Conservation (phyloP, 2,113 vertebrate genomes). For the Oxyura jamaicensis region DNA sequence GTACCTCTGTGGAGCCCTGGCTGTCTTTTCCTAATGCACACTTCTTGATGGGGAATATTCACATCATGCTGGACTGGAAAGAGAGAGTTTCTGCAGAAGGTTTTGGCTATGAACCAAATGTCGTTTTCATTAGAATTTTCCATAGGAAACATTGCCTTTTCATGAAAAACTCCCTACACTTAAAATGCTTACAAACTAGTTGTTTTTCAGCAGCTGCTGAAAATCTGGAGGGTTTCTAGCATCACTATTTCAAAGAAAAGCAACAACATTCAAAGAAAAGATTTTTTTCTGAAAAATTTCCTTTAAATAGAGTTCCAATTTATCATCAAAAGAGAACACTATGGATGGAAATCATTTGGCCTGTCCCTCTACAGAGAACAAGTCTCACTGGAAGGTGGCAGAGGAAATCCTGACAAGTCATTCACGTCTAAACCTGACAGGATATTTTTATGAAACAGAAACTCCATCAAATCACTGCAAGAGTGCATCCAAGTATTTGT, state of each 20-base stretch:
- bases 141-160: background rate
- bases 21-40: background rate
- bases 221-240: background rate
- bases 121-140: background rate
- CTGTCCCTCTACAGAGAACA: background rate
- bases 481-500: background rate
- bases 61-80: fast-evolving
- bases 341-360: background rate
- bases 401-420: background rate
- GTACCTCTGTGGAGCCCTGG: background rate
- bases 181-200: background rate
- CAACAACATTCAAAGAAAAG: background rate
- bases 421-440: background rate
- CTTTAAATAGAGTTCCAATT: background rate
- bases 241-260: background rate
- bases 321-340: background rate
- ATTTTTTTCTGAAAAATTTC: background rate
- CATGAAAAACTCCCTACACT: background rate
- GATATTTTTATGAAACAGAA: background rate
- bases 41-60: background rate
- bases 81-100: background rate
- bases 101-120: background rate
- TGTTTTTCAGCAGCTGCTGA: background rate
- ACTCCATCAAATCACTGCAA: background rate
- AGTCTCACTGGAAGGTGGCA: background rate